Base-by-base conservation (phyloP, 2,113 vertebrate genomes). In the Tachuris rubrigastra region DNA sequence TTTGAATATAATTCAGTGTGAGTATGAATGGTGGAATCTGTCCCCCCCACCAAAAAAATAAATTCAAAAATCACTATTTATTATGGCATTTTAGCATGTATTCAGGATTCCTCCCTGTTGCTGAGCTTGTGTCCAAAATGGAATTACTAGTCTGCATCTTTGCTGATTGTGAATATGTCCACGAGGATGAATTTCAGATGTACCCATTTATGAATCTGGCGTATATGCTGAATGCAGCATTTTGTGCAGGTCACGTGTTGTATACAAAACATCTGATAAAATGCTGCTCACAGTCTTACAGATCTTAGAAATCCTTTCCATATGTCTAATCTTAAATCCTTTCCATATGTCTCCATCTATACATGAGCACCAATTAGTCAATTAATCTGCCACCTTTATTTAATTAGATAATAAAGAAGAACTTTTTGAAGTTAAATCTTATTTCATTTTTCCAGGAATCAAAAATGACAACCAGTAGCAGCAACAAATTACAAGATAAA, bases 271-370 rank as follows among this genome's bases (percentile, higher is more conserved):
- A 95, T 96, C 93, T 97, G 95, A 97, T 96, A 95, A 96, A 97
- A 95, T 97, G 92, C 93, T 95, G 88, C 92, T 96, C 94, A 74
- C 92, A 96, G 93, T 96, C 92, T 97, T 96, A 93, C 90, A 95
- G 94, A 97, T 96, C 97, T 97, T 94, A 97, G 90, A 96, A 97
- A 97, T 96, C 93, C 92, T 96, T 97, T 96, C 96, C 96, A 96
- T 96, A 96, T 97, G 95, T 97, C 95, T 97, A 93, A 90, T 96
- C 93, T 96, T 96, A 96, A 97, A 97, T 95, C 93, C 87, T 94
- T 97, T 97, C 94, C 96, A 96, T 96, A 95, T 97, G 94, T 94
- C 95, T 94, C 95, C 94, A 96, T 95, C 96, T 91, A 96, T 96
- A 94, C 92, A 92, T 65, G 86, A 96, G 78, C 86, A 94, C 95